Evolutionary conservation across 37 sponge, comb jelly and placozoan genomes (phyloP), one percentile per base, ranked within the genome.

Genomic region (Corticium candelabrum): DNA sequence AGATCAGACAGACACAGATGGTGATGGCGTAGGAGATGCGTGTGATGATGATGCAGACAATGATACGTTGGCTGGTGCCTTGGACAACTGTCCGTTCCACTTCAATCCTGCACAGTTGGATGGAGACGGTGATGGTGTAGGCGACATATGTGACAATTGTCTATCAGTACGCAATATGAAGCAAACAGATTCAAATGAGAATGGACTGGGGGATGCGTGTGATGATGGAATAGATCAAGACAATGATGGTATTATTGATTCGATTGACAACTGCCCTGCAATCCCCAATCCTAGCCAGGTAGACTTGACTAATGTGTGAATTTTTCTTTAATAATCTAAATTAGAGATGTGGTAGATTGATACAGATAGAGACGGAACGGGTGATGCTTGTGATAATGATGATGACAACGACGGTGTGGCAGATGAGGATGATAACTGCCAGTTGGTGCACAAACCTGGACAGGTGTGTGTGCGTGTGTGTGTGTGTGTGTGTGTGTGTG

Each of bases 361-460:
- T 77, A 50, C 36, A 0, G 98, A 97, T 78, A 41, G 83, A 1
- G 98, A 97, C 77, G 73, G 80, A 0, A 30, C 86, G 2, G 98
- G 98, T 5, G 98, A 97, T 74, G 41, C 27, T n/a, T 97, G 98
- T 37, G 98, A 97, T 68, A 93, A 93, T 77, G 56, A 82, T 0
- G 97, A 96, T 79, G 69, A 75, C 1, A 29, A 85, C 2, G 97
- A 93, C 7, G 97, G 92, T 70, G 40, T 3, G 21, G 90, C 21
- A 27, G 62, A 50, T 21, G 21, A 21, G 21, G 62, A 50, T 21
- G 62, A 50, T 21, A 50, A 50, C 62, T 50, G 62, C 21, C 62
- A 21, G 11, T 21, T 50, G 11, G 62, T 50, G 11, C 15, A 11
- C 21, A 50, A 50, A 27, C 62, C 62, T 27, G 21, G 21, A 50